These are phyloP conservation scores for Microchrysa polita DNA, from an alignment of 2,888 invertebrate genomes.

Conservation along the genomic window DNA sequence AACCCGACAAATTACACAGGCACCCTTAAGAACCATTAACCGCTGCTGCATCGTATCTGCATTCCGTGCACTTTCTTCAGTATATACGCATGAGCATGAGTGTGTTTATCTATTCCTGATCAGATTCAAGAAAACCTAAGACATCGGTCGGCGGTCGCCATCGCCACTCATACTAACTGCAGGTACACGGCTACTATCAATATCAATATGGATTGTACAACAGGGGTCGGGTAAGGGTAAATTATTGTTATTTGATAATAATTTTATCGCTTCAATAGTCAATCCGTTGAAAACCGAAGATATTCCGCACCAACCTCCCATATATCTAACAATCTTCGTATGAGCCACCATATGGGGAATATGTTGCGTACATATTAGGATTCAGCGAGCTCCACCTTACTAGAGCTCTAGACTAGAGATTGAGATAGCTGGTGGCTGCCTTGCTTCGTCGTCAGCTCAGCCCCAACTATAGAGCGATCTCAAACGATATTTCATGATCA, in stretches of 20 bases:
- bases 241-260: slow-evolving; percentile 16
- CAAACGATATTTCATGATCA: slow-evolving; percentile 16
- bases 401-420: background rate
- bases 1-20: too few relatives aligned
- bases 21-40: too few relatives aligned
- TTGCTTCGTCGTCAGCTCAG: slow-evolving; percentile 25
- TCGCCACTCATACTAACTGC: too few relatives aligned
- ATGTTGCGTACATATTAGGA: too few relatives aligned
- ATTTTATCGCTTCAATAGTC: slow-evolving; percentile 3
- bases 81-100: too few relatives aligned
- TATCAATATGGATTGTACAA: too few relatives aligned
- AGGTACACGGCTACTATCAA: too few relatives aligned
- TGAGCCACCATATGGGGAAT: background rate
- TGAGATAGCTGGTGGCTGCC: background rate
- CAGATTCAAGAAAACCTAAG: too few relatives aligned
- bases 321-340: background rate
- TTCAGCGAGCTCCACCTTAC: slow-evolving; percentile 16
- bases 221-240: background rate
- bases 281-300: slow-evolving; percentile 9
- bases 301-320: background rate
- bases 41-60: too few relatives aligned
- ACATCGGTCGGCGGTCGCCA: too few relatives aligned
- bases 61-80: too few relatives aligned
- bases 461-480: background rate
- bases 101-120: too few relatives aligned